Evolutionary conservation across 2,888 invertebrate species (phyloP).

Genomic region (Marronus borbonicus): DNA sequence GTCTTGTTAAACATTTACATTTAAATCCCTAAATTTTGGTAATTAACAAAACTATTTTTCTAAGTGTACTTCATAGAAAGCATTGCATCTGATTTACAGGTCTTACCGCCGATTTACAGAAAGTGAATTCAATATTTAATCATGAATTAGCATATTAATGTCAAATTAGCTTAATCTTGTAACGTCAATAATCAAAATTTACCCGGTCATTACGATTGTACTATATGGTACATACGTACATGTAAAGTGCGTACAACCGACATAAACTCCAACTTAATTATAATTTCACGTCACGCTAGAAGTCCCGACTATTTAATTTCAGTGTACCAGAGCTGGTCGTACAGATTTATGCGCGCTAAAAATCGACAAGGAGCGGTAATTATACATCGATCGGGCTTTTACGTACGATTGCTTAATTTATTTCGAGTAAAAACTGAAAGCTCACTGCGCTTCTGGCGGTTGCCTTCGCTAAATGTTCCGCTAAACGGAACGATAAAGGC

Average conservation of each 20-base stretch:
- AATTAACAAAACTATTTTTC: no score
- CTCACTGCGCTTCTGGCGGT: neutral
- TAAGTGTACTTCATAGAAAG: no score
- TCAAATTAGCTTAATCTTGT: no score
- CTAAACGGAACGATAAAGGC: slow-evolving; percentile 17
- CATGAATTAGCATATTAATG: no score
- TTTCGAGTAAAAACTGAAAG: slow-evolving; percentile 40
- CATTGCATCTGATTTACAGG: no score
- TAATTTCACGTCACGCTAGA: slow-evolving; percentile 41
- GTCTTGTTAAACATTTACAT: no score
- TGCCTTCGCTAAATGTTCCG: neutral
- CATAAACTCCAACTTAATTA: slow-evolving; percentile 39
- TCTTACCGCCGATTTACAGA: no score
- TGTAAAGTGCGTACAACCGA: neutral
- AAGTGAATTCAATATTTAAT: no score
- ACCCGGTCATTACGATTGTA: no score
- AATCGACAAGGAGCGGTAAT: slow-evolving; percentile 47
- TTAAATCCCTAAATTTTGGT: no score
- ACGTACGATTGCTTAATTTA: slow-evolving; percentile 47
- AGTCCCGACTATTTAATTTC: slow-evolving; percentile 39
- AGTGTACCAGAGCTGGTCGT: slow-evolving; percentile 17
- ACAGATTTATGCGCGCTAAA: slow-evolving; percentile 40
- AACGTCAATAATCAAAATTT: no score
- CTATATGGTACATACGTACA: neutral
- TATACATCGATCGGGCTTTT: slow-evolving; percentile 47